Evolutionary conservation across 1,140 invertebrate genomes (phyloP), one percentile per base, ranked within the genome.

Genomic region (Neodiprion lecontei): DNA sequence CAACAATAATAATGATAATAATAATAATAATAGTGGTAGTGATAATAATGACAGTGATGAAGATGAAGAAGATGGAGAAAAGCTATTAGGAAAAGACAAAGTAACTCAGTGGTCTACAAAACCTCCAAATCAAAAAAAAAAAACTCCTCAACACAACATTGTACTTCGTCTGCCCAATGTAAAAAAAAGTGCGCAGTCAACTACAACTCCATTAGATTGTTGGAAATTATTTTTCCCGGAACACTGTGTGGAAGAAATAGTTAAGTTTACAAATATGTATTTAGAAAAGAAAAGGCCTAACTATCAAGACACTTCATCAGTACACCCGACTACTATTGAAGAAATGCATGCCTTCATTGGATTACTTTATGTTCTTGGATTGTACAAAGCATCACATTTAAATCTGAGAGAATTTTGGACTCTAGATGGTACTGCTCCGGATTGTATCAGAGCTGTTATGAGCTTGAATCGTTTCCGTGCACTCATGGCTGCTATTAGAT

Each of bases 301-400:
- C 53, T 48, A 14, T 7, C 40, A 23, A 66, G 69, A 28, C 72
- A 76, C 21, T 28, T 17, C 1, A 14, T 49, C 23, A 14, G 21
- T 21, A 21, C 17, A 21, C 17, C 17, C 17, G n/a, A 75, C 40
- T 23, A 69, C 66, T 48, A 50, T 28, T 65, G 48, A 12, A 10
- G 76, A 81, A 72, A 75, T 81, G 14, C 69, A 67, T 17, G 75
- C 80, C 72, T 48, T 80, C 23, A 67, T 81, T 74, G 79, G 77
- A 28, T 68, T 81, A 21, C 48, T 81, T 23, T 77, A 72, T 69
- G 49, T 82, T 28, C 67, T 48, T 70, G 78, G 76, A 14, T 14
- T 75, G 1, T 23, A 48, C 14, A 48, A 70, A 48, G 69, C 72
- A 14, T 10, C 11, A n/a, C 73, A 74, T 21, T 21, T 49, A 74